A percentile compares a stretch with the other conserved stretches of the same genome.
Evolutionary conservation across 2,113 vertebrate genomes (phyloP).

Genomic region (Dicrurus megarhynchus): DNA sequence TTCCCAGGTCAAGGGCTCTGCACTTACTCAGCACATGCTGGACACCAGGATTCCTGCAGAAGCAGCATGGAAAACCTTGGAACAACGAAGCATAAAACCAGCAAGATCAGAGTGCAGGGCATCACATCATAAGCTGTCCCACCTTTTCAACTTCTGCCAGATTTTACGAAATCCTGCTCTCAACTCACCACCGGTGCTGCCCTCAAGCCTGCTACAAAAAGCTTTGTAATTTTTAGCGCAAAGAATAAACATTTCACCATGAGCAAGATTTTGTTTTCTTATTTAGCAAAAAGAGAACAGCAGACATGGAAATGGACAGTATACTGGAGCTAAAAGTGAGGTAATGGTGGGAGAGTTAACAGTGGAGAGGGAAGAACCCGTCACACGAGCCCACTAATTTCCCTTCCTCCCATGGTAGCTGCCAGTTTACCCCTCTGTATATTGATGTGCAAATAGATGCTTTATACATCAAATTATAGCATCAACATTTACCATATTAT

Average conservation of each 20-base stretch:
- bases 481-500: not conserved
- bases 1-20: not conserved
- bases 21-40: accelerated
- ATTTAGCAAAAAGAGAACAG: not conserved
- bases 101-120: not conserved
- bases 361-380: not conserved
- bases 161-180: not conserved
- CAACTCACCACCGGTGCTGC: not conserved
- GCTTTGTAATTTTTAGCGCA: not conserved
- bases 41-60: not conserved
- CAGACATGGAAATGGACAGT: not conserved
- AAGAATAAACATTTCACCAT: not conserved
- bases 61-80: not conserved
- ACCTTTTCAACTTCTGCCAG: not conserved
- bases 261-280: not conserved
- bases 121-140: not conserved
- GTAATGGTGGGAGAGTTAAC: not conserved
- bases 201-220: not conserved
- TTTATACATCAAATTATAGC: not conserved
- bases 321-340: not conserved
- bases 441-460: not conserved
- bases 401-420: not conserved
- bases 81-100: not conserved
- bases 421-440: not conserved
- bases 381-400: not conserved